Evolutionary conservation across 2,797 vertebrate genomes (phyloP), one percentile per base, ranked within the genome.

Genomic region (Hybognathus amarus): DNA sequence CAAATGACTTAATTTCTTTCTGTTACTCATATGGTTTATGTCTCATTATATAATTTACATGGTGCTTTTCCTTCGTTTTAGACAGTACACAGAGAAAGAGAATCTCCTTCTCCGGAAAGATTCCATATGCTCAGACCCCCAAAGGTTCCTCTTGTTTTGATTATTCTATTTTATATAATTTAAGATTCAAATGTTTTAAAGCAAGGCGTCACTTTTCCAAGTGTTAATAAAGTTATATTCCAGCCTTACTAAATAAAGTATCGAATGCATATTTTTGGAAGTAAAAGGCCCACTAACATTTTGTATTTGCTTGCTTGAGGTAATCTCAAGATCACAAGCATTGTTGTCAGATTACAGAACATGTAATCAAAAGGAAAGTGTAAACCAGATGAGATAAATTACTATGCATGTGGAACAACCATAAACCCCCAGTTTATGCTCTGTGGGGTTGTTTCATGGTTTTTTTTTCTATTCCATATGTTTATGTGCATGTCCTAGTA

Each of bases 111-210:
- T 96, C 96, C 97, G 97, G 98, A 99, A 96, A 96, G 97, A 96
- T 98, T 98, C 97, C 97, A 98, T 97, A 99, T 99, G 98, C 96
- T 99, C 97, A 98, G 96, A 93, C 93, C 97, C 96, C 97, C 96
- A 96, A 97, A 99, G 98, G 98, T 99, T 96, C 96, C 93, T 79
- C 54, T 73, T 95, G 91, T 94, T 95, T 97, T 96, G 85, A 94
- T 93, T 96, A 92, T 90, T 95, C 90, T 94, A 85, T 90, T 87
- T 20, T 92, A 83, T 85, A 89, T 90, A 91, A 88, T 90, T 91
- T 86, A 47, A 67, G 47, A 70, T 85, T 50, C 42, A 79, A 66
- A 69, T 76, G 71, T 74, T 79, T 40, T 69, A 67, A 40, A 87
- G 30, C 61, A n/a, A 83, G 80, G 38, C 85, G 66, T 82, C 83